Conservation (phyloP, 2,113 vertebrate genomes). For the Cairina moschata region DNA sequence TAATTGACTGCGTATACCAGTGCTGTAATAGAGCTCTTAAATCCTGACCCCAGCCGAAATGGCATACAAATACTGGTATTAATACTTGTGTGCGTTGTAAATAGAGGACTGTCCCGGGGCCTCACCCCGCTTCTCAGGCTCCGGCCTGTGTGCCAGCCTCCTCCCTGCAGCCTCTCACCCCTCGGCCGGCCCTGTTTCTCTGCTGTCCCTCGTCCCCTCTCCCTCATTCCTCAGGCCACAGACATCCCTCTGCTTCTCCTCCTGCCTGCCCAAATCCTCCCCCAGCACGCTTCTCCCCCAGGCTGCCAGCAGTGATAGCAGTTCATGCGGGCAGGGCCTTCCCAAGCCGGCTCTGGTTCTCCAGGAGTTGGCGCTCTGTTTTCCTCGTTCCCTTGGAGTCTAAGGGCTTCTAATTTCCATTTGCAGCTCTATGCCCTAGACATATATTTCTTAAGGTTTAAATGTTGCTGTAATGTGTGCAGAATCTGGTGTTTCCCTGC, state of each 20-base stretch:
- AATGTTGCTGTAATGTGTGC: background rate
- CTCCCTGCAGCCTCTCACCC: background rate
- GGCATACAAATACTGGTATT: background rate
- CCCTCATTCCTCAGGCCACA: background rate
- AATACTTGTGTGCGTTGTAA: background rate
- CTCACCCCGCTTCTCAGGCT: background rate
- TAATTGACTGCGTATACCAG: constrained; percentile 5
- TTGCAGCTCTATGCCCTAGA: background rate
- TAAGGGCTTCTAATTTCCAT: background rate
- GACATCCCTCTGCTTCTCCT: background rate
- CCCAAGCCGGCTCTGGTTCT: background rate
- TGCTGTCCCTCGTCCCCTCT: background rate
- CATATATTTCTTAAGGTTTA: background rate
- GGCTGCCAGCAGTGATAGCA: background rate
- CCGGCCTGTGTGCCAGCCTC: background rate
- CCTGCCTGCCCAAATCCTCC: background rate
- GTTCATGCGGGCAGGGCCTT: background rate
- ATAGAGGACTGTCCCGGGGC: background rate
- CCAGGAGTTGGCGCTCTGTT: background rate
- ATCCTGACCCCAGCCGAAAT: background rate
- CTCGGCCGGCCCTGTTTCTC: accelerated
- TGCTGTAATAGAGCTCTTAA: constrained; percentile 43
- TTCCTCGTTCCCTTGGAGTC: background rate
- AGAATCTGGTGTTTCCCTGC: background rate
- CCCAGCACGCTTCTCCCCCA: background rate